A percentile compares a stretch with the other conserved stretches of the same genome.
phyloP scores from a whole-genome alignment of 2,888 invertebrate species.

The Prostheceraeus crozeri region DNA sequence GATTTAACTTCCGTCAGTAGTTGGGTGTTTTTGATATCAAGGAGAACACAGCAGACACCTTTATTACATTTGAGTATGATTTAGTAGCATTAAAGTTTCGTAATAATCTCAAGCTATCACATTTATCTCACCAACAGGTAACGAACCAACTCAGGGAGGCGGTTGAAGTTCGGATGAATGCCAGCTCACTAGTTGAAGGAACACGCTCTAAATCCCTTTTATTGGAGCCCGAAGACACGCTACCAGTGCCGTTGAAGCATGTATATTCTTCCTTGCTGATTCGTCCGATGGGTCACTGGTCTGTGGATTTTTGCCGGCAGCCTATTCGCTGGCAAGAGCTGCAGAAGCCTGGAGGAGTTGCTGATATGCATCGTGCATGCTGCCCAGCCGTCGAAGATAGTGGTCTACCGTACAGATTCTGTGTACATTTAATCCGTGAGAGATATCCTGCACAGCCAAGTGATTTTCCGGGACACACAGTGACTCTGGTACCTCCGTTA shows the following conservation, averaged over 20 bases:
- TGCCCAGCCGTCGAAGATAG: neutral
- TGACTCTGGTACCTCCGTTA: slow-evolving; percentile 63
- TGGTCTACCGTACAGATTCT: slow-evolving; percentile 67
- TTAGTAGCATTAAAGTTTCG: too few species aligned
- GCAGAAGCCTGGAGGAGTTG: slow-evolving; percentile 57
- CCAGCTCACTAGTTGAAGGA: slow-evolving; percentile 34
- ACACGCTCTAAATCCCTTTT: slow-evolving; percentile 33
- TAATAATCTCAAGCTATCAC: too few species aligned
- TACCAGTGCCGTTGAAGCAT: slow-evolving; percentile 71
- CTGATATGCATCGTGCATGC: slow-evolving; percentile 58
- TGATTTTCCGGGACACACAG: slow-evolving; percentile 70
- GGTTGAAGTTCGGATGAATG: slow-evolving; percentile 65
- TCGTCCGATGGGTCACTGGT: slow-evolving; percentile 63
- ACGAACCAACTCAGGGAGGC: slow-evolving; percentile 61
- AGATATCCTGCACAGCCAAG: slow-evolving; percentile 64
- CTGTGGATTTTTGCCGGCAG: slow-evolving; percentile 60
- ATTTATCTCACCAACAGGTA: too few species aligned
- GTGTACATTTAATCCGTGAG: slow-evolving; percentile 70
- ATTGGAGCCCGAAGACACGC: slow-evolving; percentile 44
- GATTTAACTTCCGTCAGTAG: too few species aligned
- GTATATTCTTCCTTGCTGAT: slow-evolving; percentile 69
- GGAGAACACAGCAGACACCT: too few species aligned
- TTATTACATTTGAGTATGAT: too few species aligned
- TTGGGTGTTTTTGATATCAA: too few species aligned
- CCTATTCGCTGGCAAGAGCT: slow-evolving; percentile 64